Base-by-base conservation (phyloP, 2,113 vertebrate species). In the Pheucticus melanocephalus region DNA sequence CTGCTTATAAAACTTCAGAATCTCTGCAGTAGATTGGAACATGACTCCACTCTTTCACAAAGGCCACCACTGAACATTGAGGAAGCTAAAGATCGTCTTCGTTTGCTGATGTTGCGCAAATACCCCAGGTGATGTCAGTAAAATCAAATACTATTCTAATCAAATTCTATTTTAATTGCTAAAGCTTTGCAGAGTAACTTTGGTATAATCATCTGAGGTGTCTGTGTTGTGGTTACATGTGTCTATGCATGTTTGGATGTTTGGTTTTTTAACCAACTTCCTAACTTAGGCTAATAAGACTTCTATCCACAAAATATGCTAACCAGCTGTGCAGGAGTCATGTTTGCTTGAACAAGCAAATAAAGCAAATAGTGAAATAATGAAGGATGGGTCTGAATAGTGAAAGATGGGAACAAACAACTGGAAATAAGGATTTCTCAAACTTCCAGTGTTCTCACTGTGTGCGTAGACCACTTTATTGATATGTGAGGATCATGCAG, bases 1-100 rank as follows among this genome's bases (percentile, higher is more conserved):
- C 98, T 99, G 69, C 97, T 99, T 73, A 98, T 99, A 94, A 99
- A 99, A 94, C 98, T 99, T 75, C 99, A 99, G 94, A 99, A 99
- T 73, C 97, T 99, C 85, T 99, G 99, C 51, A 98, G 98, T 57
- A 98, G 99, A 24, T 93, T 99, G 98, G 99, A 99, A 83, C 98
- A 98, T 59, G 98, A 98, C 45, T 97, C 97, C 31, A 96, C 97
- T 59, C 91, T 97, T 56, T 96, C 97, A 61, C 98, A 98, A 39
- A 98, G 99, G 39, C 96, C 98, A 23, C 98, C 99, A 21, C 98
- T 98, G 95, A 99, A 99, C 73, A 97, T 99, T 51, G 99, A 99
- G 71, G 99, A 99, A 92, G 99, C 99, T 93, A 99, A 99, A 96
- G 99, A 99, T 86, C 98, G 99, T 40, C 98, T 99, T 53, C 99